Evolutionary conservation across 2,888 invertebrate species (phyloP).

Genomic region (Drosophila dives): DNA sequence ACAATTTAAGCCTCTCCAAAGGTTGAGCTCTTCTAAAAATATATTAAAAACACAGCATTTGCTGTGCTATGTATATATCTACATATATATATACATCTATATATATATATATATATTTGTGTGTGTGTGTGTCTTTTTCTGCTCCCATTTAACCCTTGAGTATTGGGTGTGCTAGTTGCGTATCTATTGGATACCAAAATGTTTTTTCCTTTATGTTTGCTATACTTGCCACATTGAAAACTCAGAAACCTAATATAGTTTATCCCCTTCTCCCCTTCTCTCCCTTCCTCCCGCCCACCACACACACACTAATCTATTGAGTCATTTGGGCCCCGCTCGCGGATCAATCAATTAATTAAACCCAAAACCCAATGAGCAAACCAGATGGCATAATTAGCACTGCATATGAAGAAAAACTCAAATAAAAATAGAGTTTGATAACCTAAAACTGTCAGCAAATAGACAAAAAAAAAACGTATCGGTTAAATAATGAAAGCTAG

Average conservation of each 20-base stretch:
- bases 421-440: neutral
- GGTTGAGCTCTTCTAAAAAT: constrained; percentile 75
- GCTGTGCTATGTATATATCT: constrained; percentile 20
- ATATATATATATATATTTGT: constrained; percentile 4
- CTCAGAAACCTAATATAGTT: neutral
- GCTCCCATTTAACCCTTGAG: constrained; percentile 48
- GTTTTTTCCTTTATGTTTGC: constrained; percentile 31
- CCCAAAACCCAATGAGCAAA: neutral
- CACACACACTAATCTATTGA: neutral
- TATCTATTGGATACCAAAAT: constrained; percentile 76
- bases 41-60: constrained; percentile 65
- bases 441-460: neutral
- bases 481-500: neutral
- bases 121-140: constrained; percentile 18
- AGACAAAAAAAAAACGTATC: neutral
- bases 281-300: neutral
- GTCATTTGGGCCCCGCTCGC: neutral
- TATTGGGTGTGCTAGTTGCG: constrained; percentile 66
- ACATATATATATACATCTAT: constrained; percentile 16
- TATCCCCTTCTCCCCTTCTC: neutral
- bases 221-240: constrained; percentile 41
- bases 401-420: neutral
- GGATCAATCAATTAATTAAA: neutral
- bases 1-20: constrained; percentile 73
- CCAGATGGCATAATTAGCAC: neutral